A percentile compares a stretch with the other conserved stretches of the same genome.
Conservation (phyloP, 1,140 invertebrate genomes). For the Aethina tumida region DNA sequence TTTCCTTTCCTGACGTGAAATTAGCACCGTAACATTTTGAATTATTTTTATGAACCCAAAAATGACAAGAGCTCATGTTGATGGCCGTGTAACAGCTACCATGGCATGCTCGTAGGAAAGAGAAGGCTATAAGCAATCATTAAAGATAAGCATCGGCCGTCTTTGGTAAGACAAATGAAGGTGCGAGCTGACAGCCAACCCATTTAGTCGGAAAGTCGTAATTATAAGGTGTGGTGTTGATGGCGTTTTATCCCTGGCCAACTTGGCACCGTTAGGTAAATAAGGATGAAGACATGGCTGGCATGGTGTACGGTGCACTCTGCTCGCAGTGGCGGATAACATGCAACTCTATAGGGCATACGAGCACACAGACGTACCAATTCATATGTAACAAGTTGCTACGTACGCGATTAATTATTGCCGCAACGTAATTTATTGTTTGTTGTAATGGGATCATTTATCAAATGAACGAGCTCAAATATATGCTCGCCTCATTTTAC, state of each 20-base stretch:
- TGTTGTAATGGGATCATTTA: too few species aligned
- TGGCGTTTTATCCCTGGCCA: slow-evolving; percentile 16
- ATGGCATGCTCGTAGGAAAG: slow-evolving; percentile 10
- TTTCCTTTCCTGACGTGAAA: slow-evolving; percentile 16
- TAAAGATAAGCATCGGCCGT: slow-evolving; percentile 22
- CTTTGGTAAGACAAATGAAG: slow-evolving; percentile 35
- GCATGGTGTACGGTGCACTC: neutral
- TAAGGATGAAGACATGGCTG: slow-evolving; percentile 10
- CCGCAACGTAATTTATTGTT: too few species aligned
- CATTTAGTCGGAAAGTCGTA: slow-evolving; percentile 36
- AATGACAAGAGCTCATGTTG: slow-evolving; percentile 8
- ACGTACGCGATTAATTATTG: too few species aligned
- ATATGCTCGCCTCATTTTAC: too few species aligned
- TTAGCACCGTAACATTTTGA: slow-evolving; percentile 24
- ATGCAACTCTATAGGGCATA: too few species aligned
- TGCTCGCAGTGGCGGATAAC: too few species aligned
- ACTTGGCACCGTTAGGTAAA: slow-evolving; percentile 26
- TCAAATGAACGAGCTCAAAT: too few species aligned
- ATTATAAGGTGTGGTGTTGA: slow-evolving; percentile 36
- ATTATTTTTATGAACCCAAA: slow-evolving; percentile 25
- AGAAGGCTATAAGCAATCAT: too few species aligned
- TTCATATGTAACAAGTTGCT: too few species aligned
- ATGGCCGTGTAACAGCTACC: slow-evolving; percentile 10
- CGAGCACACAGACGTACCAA: too few species aligned
- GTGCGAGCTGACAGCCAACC: slow-evolving; percentile 35